These are phyloP conservation scores for Artibeus jamaicensis DNA, from an alignment of 2,797 vertebrate genomes.

Conservation along the genomic window DNA sequence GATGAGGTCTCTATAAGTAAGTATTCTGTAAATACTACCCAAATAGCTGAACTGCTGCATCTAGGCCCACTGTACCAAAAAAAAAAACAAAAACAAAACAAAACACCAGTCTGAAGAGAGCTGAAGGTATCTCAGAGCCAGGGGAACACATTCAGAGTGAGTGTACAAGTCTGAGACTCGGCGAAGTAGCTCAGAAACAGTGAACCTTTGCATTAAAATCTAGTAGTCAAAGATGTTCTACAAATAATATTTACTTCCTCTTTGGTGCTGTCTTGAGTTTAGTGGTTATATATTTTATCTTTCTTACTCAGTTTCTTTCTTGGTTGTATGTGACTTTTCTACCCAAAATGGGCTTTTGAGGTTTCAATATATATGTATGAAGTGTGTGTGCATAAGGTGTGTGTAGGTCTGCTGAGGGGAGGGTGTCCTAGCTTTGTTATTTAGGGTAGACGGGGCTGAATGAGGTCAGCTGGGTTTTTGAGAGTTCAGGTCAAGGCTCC, in stretches of 20 bases:
- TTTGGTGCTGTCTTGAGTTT: not conserved
- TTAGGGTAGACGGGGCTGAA: not conserved
- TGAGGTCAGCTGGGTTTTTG: constrained; percentile 49
- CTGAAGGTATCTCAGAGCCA: not conserved
- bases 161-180: not conserved
- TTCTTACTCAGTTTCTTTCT: not conserved
- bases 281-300: not conserved
- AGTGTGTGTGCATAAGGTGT: not conserved
- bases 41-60: not conserved
- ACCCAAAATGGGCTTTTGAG: not conserved
- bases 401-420: not conserved
- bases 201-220: constrained; percentile 9
- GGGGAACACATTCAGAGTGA: not conserved
- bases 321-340: not conserved
- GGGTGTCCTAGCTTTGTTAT: not conserved
- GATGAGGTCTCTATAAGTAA: not conserved
- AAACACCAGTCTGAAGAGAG: not conserved
- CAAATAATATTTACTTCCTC: constrained; percentile 47
- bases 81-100: no score
- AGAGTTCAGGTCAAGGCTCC: constrained; percentile 65
- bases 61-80: not conserved
- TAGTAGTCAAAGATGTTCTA: constrained; percentile 8
- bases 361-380: not conserved
- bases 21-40: not conserved
- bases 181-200: not conserved